These are phyloP conservation scores for Augiades crinisus DNA, from an alignment of 2,888 invertebrate genomes.

Conservation along the genomic window DNA sequence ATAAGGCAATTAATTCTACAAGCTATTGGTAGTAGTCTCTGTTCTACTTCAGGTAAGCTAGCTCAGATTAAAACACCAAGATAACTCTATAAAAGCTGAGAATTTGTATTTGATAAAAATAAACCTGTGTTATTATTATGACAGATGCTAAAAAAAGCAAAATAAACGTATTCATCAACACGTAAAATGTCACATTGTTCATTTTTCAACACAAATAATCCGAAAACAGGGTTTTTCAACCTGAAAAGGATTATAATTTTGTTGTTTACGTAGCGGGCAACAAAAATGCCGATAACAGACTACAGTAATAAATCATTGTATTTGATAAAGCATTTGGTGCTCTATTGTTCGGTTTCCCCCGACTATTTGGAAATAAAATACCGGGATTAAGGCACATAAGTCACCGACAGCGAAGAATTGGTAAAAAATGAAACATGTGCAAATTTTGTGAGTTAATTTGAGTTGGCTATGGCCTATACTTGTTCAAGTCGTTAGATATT, in stretches of 20 bases:
- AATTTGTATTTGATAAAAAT: too few relatives aligned
- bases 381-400: constrained; percentile 2
- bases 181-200: background rate
- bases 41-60: too few relatives aligned
- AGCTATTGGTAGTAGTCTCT: too few relatives aligned
- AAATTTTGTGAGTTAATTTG: too few relatives aligned
- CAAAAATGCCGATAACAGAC: constrained; percentile 25
- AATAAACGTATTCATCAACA: background rate
- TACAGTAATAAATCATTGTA: constrained; percentile 22
- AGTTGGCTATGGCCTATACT: too few relatives aligned
- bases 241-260: constrained; percentile 21
- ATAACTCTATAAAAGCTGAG: too few relatives aligned
- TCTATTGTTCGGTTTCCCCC: constrained; percentile 21
- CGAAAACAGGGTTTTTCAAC: background rate
- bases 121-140: too few relatives aligned
- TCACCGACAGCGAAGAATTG: background rate
- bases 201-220: background rate
- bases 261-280: constrained; percentile 22
- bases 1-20: too few relatives aligned
- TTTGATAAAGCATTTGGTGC: constrained; percentile 27
- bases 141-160: too few relatives aligned
- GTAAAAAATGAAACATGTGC: too few relatives aligned
- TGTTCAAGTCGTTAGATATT: too few relatives aligned
- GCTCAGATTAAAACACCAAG: too few relatives aligned
- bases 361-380: constrained; percentile 23